Conservation (phyloP, 2,888 invertebrate genomes). For the Metopia argyrocephala region DNA sequence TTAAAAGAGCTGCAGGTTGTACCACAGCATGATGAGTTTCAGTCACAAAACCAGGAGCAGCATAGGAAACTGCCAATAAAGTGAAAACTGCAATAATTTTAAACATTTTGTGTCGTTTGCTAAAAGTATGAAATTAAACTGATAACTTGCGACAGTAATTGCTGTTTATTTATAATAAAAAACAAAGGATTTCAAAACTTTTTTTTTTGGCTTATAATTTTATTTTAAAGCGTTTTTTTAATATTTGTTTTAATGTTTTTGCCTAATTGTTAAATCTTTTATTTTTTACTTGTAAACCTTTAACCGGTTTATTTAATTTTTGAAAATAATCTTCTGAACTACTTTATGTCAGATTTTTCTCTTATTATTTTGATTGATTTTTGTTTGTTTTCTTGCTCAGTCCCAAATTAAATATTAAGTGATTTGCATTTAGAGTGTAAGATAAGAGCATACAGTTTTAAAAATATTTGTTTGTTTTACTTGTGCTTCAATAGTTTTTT, state of each 20-base stretch:
- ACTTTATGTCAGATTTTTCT: constrained; percentile 13
- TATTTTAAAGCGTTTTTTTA: too few species aligned
- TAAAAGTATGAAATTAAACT: constrained; percentile 47
- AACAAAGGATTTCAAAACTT: not conserved
- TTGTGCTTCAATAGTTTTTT: too few species aligned
- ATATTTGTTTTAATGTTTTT: not conserved
- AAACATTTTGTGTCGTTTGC: constrained; percentile 31
- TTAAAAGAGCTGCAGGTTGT: constrained; percentile 69
- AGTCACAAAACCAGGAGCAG: constrained; percentile 74
- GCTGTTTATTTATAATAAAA: constrained; percentile 41
- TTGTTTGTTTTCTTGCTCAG: too few species aligned
- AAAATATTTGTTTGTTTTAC: too few species aligned
- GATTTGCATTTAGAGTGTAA: too few species aligned
- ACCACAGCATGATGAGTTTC: constrained; percentile 73
- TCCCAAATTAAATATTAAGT: too few species aligned
- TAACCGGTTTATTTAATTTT: constrained; percentile 14
- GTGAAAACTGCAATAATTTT: constrained; percentile 81
- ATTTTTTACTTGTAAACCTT: constrained; percentile 34
- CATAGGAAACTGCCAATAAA: constrained; percentile 79
- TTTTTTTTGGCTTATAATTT: not conserved
- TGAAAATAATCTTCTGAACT: not conserved
- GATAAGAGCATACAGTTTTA: too few species aligned
- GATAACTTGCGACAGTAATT: not conserved
- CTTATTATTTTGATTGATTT: constrained; percentile 23
- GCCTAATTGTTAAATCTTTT: not conserved